A percentile compares a stretch with the other conserved stretches of the same genome.
Evolutionary conservation across 2,888 invertebrate species (phyloP).

Genomic region (Thelaira solivaga): DNA sequence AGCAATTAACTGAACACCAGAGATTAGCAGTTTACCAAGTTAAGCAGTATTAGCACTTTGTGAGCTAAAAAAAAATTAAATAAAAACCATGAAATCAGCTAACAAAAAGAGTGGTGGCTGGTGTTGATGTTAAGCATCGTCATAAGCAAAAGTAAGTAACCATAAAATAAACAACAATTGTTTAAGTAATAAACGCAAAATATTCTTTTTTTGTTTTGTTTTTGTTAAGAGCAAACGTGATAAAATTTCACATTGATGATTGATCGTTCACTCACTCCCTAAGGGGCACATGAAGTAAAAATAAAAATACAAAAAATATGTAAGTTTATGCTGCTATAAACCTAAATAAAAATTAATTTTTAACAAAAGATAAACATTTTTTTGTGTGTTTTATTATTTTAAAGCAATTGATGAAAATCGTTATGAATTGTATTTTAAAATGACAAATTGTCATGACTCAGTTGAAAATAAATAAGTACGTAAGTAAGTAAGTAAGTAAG

Average conservation of each 20-base stretch:
- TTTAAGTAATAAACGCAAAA: constrained; percentile 55
- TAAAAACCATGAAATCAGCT: too few relatives aligned
- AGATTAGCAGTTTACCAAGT: constrained; percentile 23
- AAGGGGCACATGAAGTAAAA: constrained; percentile 36
- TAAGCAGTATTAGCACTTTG: constrained; percentile 4
- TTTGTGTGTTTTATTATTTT: constrained; percentile 19
- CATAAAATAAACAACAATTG: constrained; percentile 47
- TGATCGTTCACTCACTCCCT: constrained; percentile 62
- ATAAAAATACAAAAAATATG: not conserved
- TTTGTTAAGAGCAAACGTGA: constrained; percentile 62
- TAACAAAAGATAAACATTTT: constrained; percentile 24
- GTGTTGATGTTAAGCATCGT: constrained; percentile 30
- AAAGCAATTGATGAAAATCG: constrained; percentile 53
- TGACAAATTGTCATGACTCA: constrained; percentile 58
- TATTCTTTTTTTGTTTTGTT: too few relatives aligned
- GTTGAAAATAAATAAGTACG: too few relatives aligned
- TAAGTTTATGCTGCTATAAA: constrained; percentile 39
- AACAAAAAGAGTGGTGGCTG: constrained; percentile 3
- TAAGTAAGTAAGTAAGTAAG: too few relatives aligned
- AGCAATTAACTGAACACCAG: constrained; percentile 1
- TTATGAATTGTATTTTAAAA: constrained; percentile 43
- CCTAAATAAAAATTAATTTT: constrained; percentile 42
- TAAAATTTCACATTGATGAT: constrained; percentile 60
- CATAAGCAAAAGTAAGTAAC: constrained; percentile 3
- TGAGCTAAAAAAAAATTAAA: too few relatives aligned